These are phyloP conservation scores for Autographa pulchrina DNA, from an alignment of 2,888 invertebrate species.

Conservation along the genomic window DNA sequence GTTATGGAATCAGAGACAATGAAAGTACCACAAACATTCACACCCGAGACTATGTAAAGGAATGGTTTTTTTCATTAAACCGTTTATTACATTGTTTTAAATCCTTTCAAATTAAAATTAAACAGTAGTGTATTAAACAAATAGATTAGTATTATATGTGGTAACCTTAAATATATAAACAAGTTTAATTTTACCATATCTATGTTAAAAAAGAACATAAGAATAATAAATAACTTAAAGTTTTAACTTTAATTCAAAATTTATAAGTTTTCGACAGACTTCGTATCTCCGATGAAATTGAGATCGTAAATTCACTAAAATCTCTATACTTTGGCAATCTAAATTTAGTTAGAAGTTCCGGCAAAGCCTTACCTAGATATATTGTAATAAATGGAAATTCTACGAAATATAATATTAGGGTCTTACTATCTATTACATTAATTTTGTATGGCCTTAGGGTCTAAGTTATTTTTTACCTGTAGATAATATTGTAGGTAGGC, in stretches of 20 bases:
- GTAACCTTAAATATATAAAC: too few relatives aligned
- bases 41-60: too few relatives aligned
- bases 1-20: too few relatives aligned
- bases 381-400: not conserved
- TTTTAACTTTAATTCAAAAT: not conserved
- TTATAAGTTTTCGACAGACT: not conserved
- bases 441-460: not conserved
- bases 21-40: too few relatives aligned
- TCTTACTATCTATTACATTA: not conserved
- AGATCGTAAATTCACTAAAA: not conserved
- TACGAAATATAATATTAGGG: not conserved
- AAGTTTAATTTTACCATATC: not conserved
- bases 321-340: not conserved
- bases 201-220: not conserved
- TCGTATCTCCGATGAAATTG: not conserved
- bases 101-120: too few relatives aligned
- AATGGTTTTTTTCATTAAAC: too few relatives aligned
- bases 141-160: too few relatives aligned
- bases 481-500: too few relatives aligned
- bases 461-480: too few relatives aligned
- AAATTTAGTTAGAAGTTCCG: constrained; percentile 6
- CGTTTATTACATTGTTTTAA: too few relatives aligned
- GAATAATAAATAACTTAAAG: not conserved
- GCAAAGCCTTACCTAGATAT: constrained; percentile 3
- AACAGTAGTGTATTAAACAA: too few relatives aligned